Conservation (phyloP, 2,888 invertebrate species). For the Drosophila aldrichi region DNA sequence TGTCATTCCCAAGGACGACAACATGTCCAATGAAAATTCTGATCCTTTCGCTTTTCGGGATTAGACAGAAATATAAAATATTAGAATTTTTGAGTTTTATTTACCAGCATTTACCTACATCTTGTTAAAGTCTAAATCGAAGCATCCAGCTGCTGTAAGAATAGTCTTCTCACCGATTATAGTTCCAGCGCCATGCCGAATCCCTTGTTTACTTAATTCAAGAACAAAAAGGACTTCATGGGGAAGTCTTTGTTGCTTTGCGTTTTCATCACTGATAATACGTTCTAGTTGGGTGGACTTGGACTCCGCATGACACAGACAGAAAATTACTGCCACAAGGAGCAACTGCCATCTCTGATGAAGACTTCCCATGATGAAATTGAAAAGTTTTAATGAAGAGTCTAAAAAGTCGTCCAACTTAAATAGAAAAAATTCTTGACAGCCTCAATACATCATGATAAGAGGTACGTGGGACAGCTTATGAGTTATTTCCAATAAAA, state of each 20-base stretch:
- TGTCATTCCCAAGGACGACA: neutral
- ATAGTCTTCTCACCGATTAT: neutral
- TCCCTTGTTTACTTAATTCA: neutral
- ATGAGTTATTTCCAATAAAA: neutral
- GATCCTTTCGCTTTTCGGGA: neutral
- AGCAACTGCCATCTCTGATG: neutral
- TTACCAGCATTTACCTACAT: neutral
- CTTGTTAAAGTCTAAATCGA: fast-evolving
- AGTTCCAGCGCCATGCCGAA: neutral
- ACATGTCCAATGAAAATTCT: neutral
- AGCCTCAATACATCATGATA: neutral
- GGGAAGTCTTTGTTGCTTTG: neutral
- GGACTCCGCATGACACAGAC: neutral
- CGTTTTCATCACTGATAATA: neutral
- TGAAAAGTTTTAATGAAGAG: neutral
- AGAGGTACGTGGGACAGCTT: neutral
- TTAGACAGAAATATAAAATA: neutral
- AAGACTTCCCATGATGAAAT: neutral
- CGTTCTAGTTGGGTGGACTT: neutral
- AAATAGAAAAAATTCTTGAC: constrained; percentile 1
- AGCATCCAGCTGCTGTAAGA: neutral
- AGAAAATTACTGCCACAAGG: neutral
- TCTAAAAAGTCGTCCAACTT: neutral
- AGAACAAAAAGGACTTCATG: neutral
- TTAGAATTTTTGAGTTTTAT: neutral